phyloP scores from a whole-genome alignment of 2,113 vertebrate genomes.

The Dendrocopos noguchii region DNA sequence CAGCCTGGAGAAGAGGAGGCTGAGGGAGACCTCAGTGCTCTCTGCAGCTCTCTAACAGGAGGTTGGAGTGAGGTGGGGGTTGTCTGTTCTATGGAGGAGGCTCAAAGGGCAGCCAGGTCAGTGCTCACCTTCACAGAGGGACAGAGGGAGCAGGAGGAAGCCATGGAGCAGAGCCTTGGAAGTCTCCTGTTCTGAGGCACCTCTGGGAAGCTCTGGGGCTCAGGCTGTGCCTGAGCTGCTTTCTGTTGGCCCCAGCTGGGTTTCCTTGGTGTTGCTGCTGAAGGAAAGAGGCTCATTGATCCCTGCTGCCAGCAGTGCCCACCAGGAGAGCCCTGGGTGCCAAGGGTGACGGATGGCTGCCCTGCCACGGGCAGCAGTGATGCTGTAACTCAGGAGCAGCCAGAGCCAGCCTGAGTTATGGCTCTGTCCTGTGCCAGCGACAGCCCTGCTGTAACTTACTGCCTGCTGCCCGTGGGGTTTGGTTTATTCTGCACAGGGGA shows the following conservation, averaged over 20 bases:
- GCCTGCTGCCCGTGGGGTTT: not conserved
- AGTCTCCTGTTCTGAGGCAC: not conserved
- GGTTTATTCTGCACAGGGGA: conserved; percentile 30
- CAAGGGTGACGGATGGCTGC: not conserved
- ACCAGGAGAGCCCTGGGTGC: not conserved
- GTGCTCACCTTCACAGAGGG: not conserved
- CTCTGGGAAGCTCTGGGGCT: not conserved
- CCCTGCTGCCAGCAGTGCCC: not conserved
- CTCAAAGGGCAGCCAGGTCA: not conserved
- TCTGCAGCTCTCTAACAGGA: too few species aligned
- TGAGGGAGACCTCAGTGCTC: too few species aligned
- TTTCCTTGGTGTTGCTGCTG: not conserved
- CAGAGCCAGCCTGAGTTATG: not conserved
- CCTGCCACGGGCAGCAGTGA: not conserved
- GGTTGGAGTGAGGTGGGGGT: too few species aligned
- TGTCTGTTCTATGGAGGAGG: not conserved
- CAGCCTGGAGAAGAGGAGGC: too few species aligned
- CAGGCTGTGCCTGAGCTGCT: not conserved
- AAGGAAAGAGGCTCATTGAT: not conserved
- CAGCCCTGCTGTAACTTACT: not conserved
- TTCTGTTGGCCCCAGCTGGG: not conserved
- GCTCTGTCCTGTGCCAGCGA: not conserved
- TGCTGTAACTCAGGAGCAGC: conserved; percentile 17
- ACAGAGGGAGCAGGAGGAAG: not conserved
- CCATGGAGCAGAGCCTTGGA: not conserved